Conservation (phyloP, 1,140 invertebrate genomes). For the Dryas iulia region DNA sequence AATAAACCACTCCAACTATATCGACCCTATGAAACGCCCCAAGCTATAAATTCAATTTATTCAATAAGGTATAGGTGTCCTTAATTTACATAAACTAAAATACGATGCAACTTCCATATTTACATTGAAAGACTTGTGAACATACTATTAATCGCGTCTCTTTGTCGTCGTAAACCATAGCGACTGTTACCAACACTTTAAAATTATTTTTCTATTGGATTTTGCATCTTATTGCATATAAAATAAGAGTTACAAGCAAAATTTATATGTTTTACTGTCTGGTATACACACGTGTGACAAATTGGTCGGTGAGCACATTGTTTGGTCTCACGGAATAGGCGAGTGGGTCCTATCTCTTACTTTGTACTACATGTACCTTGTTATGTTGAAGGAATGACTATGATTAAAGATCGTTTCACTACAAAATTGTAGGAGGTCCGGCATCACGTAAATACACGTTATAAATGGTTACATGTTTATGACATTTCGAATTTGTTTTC, state of each 20-base stretch:
- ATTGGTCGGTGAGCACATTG: slow-evolving; percentile 40
- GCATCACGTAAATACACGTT: slow-evolving; percentile 25
- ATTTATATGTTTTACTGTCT: background rate
- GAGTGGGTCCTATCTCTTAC: slow-evolving; percentile 37
- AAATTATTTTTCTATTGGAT: background rate
- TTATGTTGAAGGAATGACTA: slow-evolving; percentile 31
- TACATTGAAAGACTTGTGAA: slow-evolving; percentile 40
- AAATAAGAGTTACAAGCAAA: background rate
- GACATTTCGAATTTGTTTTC: slow-evolving; percentile 26
- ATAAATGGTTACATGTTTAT: slow-evolving; percentile 31
- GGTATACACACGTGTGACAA: slow-evolving; percentile 38
- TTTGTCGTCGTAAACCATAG: slow-evolving; percentile 7
- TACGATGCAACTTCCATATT: slow-evolving; percentile 36
- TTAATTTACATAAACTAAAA: slow-evolving; percentile 36
- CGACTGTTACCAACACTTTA: background rate
- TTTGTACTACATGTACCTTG: slow-evolving; percentile 32
- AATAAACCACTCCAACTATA: background rate
- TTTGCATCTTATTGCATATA: background rate
- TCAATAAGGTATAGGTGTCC: slow-evolving; percentile 27
- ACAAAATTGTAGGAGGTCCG: slow-evolving; percentile 29
- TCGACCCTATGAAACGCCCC: background rate
- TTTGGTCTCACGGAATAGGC: slow-evolving; percentile 39
- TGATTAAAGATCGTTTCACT: slow-evolving; percentile 36
- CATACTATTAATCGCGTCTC: slow-evolving; percentile 33
- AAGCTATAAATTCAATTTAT: slow-evolving; percentile 29